Base-by-base conservation (phyloP, 2,113 vertebrate species). In the Catharus bicknelli region DNA sequence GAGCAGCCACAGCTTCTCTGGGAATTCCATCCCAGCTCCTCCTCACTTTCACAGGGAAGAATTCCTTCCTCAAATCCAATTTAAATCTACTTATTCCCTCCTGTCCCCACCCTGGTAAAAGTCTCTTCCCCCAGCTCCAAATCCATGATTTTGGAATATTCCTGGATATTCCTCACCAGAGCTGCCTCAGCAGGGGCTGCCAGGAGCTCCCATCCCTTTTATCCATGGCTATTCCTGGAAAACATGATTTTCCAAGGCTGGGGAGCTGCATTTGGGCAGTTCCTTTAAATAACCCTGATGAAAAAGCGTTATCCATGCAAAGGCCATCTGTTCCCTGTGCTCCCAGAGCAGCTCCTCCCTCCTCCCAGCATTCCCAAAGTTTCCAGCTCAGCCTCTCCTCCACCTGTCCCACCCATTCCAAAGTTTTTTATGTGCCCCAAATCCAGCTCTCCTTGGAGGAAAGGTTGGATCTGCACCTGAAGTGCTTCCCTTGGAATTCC, bases 221-320 rank as follows among this genome's bases (percentile, higher is more conserved):
- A 30, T 72, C 67, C 69, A 29, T 43, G 75, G 73, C 51, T 83
- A 29, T 72, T 77, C 86, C 82, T 69, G 50, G 68, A 85, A 80
- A 90, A 85, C 54, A 18, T 3, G 13, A 51, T 40, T 88, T 94
- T 68, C 48, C 72, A 42, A 54, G 82, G 43, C 88, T 72, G 9
- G 5, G 32, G 48, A 64, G 66, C 58, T 72, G 85, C 63, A 20
- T 88, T 94, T 2, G 36, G 91, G 90, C 67, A 62, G 63, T 90
- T 87, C 78, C 93, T 94, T 88, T 90, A 93, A 95, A 90, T 92
- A 93, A 90, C 66, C 48, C 9, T 61, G 38, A 34, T 48, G 67
- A 90, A 80, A 83, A 87, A 87, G 81, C 17, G 1, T 90, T 89
- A 84, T 79, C 57, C n/a, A 67, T 17, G 74, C 40, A 67, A 80